Percentiles rank a stretch among this genome's conserved stretches.
These are phyloP conservation scores for Sesamia inferens DNA, from an alignment of 2,888 invertebrate species.

Conservation along the genomic window DNA sequence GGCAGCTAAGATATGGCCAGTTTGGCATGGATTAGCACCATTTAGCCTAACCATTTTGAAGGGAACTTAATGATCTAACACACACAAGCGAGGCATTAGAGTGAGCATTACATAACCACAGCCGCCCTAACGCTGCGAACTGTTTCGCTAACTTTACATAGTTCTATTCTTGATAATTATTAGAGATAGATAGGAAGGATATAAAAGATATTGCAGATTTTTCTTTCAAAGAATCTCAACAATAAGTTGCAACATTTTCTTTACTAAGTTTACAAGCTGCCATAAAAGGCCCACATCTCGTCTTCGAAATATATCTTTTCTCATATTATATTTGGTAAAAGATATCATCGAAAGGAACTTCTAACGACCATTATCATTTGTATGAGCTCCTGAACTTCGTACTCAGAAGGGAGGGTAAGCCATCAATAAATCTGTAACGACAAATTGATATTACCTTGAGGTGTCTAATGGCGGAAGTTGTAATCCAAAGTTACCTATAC, in stretches of 20 bases:
- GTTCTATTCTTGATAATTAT: neutral
- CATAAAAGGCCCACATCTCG: neutral
- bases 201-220: neutral
- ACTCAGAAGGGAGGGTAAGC: constrained; percentile 19
- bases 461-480: constrained; percentile 38
- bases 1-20: no score
- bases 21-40: no score
- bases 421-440: constrained; percentile 34
- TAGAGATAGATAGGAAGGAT: no score
- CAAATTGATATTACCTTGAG: constrained; percentile 45
- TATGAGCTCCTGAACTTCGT: constrained; percentile 27
- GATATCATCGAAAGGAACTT: constrained; percentile 8
- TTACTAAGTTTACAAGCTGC: neutral
- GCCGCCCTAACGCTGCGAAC: neutral
- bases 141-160: neutral
- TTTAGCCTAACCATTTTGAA: no score
- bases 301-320: constrained; percentile 1
- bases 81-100: no score
- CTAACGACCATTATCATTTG: constrained; percentile 12
- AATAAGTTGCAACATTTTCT: neutral
- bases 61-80: no score
- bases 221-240: neutral
- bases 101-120: no score
- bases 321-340: constrained; percentile 6
- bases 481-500: neutral